phyloP scores from a whole-genome alignment of 2,888 invertebrate species.

The Troilus luridus region DNA sequence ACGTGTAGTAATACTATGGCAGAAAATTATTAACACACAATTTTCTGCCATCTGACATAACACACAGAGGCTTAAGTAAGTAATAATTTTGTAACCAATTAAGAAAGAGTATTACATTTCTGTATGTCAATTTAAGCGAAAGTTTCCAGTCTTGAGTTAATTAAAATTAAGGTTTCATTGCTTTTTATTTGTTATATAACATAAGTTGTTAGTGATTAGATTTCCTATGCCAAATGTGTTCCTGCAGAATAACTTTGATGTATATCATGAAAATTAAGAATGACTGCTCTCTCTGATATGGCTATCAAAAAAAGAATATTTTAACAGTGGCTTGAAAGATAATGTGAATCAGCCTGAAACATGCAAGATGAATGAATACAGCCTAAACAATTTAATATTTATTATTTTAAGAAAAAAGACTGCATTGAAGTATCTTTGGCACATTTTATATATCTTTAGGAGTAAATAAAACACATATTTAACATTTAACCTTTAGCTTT shows the following conservation, averaged over 20 bases:
- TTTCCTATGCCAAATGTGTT: neutral
- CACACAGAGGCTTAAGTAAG: too few relatives aligned
- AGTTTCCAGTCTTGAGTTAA: too few relatives aligned
- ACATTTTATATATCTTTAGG: neutral
- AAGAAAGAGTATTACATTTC: too few relatives aligned
- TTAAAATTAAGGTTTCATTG: too few relatives aligned
- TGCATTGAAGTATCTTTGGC: neutral
- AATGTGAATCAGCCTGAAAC: conserved; percentile 1
- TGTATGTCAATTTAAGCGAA: too few relatives aligned
- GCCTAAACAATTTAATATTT: neutral
- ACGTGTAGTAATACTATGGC: too few relatives aligned
- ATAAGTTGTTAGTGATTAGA: neutral
- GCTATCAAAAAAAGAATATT: neutral
- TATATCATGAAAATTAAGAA: neutral
- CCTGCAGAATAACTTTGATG: neutral
- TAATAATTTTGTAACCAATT: too few relatives aligned
- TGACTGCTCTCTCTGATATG: neutral
- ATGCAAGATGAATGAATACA: neutral
- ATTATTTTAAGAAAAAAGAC: neutral
- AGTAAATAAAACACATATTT: conserved; percentile 1
- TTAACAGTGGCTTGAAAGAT: neutral
- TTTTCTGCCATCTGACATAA: too few relatives aligned
- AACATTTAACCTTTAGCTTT: neutral
- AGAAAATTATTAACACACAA: too few relatives aligned
- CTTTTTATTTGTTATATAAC: too few relatives aligned